Evolutionary conservation across 2,797 vertebrate species (phyloP), one percentile per base, ranked within the genome.

Genomic region (Phoxinus dragarum): DNA sequence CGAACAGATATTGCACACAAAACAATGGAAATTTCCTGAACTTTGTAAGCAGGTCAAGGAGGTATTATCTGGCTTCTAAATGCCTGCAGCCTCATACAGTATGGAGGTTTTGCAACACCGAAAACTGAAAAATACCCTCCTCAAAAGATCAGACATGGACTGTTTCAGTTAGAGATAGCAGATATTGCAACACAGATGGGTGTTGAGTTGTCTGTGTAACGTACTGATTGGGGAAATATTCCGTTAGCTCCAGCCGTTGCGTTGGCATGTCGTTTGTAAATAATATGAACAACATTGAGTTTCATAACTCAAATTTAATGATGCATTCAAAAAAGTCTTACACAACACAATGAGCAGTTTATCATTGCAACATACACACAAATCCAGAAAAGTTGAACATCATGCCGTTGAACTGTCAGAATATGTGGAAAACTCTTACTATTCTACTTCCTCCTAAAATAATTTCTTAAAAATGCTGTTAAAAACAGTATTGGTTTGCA

Each of bases 1-100:
- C 88, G 3, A 92, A 91, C n/a, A 66, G 90, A 17, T 93, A 88
- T 47, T 77, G 89, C n/a, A 89, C 85, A 80, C 84, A 93, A 78
- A 90, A 86, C 8, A 38, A 92, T 1, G n/a, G 76, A 11, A 76
- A 78, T n/a, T 80, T 85, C 77, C 74, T 88, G 59, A 88, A 89
- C 21, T 84, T 75, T 52, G 78, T 23, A 80, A 86, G 3, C 91
- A 92, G 87, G 91, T 93, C 38, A 89, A 86, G 52, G 89, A 92
- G n/a, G 87, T 91, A 84, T 82, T 92, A 2, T 79, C 78, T 1
- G 90, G 90, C 10, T 81, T 92, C 42, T 71, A 84, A 82, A 91
- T 90, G 23, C 89, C 92, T 86, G 85, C 86, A 0, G 21, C 11
- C 23, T 31, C 5, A 27, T 27, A 21, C 56, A 66, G 75, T 40